Conservation (phyloP, 2,797 vertebrate genomes). For the Anguilla pacifica region DNA sequence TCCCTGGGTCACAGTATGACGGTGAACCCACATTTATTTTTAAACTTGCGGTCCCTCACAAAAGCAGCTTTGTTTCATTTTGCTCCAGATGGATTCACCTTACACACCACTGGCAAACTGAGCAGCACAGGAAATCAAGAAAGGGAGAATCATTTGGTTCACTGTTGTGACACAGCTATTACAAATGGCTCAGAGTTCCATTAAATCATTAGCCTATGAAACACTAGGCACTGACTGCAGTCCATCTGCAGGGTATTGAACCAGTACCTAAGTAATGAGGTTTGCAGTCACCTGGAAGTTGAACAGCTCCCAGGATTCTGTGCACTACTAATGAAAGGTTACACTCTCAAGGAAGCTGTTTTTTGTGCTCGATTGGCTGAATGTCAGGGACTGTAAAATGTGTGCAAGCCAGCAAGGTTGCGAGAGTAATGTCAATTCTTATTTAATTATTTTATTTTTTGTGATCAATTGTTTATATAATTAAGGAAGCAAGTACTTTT, state of each 20-base stretch:
- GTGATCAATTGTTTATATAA: too few species aligned
- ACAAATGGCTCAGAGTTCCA: neutral
- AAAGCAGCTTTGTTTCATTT: neutral
- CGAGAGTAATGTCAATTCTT: neutral
- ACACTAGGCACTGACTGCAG: neutral
- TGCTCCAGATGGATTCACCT: neutral
- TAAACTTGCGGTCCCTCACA: neutral
- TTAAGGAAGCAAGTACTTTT: too few species aligned
- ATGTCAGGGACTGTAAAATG: neutral
- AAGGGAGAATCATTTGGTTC: neutral
- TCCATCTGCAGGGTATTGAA: neutral
- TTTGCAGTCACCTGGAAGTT: neutral
- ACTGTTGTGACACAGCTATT: slow-evolving; percentile 1
- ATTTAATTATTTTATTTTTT: too few species aligned
- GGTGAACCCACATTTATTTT: neutral
- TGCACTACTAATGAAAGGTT: neutral
- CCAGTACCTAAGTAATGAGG: neutral
- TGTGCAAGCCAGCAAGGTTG: neutral
- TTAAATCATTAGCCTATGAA: slow-evolving; percentile 2
- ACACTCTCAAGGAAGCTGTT: neutral
- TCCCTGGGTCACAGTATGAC: neutral
- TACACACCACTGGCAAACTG: neutral
- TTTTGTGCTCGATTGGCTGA: neutral
- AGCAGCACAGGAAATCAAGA: neutral
- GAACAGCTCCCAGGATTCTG: neutral